Base-by-base conservation (phyloP, 2,888 invertebrate species). In the Nomada ruficornis region DNA sequence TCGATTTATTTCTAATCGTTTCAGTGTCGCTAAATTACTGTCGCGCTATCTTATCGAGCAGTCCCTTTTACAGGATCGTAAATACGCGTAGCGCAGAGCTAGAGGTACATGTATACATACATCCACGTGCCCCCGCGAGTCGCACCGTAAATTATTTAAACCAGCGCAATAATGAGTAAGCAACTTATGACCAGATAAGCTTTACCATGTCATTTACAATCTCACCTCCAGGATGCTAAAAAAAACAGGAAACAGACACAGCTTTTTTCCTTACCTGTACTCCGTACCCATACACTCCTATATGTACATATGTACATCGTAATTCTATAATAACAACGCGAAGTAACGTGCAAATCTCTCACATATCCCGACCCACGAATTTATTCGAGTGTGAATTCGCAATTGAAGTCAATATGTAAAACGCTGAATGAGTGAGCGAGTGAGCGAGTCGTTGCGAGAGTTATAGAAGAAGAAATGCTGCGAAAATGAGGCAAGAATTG, bases 1-100 rank as follows among this genome's bases (percentile, higher is more conserved):
- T 23, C 65, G 63, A 42, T 68, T 64, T 50, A 10, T 23, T 81
- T 13, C 57, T 63, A 62, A 78, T 78, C 80, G 36, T 36, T 18
- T 52, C 44, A 54, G 26, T 52, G 62, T 52, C 65, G 57, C 75
- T 84, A 85, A 85, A 82, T 84, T 75, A 76, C 69, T 26, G 76
- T 62, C 20, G 0, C 60, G 29, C 57, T 77, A 78, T 87, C 77
- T 78, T 69, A 83, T 77, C 83, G 65, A 10, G 42, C 26, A 36
- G 65, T 63, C 64, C 73, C 69, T 77, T 83, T 79, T 83, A 75
- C 74, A 65, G 18, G 42, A 70, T 68, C 78, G 80, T 84, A 80
- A 84, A 86, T 69, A 77, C 62, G 15, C 55, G 20, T 20, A 26
- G 60, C 64, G 42, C 47, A 42, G 13, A 20, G 10, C 7, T n/a